phyloP scores from a whole-genome alignment of 2,113 vertebrate genomes.

The Carettochelys insculpta region DNA sequence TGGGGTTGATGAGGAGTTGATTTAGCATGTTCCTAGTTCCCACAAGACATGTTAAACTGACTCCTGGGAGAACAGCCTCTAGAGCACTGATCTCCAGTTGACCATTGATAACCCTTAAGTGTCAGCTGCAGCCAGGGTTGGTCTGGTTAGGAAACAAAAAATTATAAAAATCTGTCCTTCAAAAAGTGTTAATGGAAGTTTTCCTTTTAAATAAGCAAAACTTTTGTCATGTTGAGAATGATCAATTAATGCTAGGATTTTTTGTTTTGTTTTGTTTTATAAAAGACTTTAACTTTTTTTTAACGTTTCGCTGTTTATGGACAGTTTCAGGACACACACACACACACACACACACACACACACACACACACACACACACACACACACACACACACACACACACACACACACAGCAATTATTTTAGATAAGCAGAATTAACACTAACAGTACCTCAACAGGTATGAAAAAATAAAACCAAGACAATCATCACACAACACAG shows the following conservation, averaged over 20 bases:
- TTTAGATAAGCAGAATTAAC: conserved; percentile 38
- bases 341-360: no score
- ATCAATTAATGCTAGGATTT: neutral
- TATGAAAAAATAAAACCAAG: conserved; percentile 34
- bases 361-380: no score
- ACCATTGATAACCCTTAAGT: no score
- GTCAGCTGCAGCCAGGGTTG: neutral
- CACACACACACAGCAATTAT: conserved; percentile 31
- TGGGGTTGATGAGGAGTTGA: no score
- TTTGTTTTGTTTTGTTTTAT: neutral
- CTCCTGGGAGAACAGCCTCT: no score
- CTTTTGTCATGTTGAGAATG: neutral
- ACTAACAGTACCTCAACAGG: neutral
- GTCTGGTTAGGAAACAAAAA: neutral
- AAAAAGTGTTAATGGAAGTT: neutral
- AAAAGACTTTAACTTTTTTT: neutral
- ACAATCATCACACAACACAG: conserved; percentile 25
- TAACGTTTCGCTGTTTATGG: neutral
- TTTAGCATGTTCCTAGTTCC: no score
- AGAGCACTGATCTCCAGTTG: no score
- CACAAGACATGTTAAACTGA: no score
- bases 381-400: no score
- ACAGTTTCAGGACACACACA: neutral
- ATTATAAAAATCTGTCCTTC: neutral
- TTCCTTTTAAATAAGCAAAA: neutral